phyloP scores from a whole-genome alignment of 2,888 invertebrate species.

The Ophonus ardosiacus region DNA sequence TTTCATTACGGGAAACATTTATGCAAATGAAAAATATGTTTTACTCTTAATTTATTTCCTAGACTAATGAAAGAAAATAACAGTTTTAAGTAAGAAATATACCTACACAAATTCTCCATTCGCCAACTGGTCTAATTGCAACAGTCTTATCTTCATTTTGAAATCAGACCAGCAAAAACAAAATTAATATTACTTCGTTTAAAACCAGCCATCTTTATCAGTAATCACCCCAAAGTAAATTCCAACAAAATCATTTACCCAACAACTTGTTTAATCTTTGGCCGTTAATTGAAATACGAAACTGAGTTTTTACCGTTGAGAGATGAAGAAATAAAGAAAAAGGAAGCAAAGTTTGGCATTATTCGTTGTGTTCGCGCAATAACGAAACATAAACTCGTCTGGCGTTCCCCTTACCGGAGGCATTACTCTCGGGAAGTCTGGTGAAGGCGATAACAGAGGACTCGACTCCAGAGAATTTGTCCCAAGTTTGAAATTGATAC shows the following conservation, averaged over 20 bases:
- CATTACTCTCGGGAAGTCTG: slow-evolving; percentile 1
- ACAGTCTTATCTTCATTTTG: background rate
- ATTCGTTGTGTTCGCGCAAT: slow-evolving; percentile 31
- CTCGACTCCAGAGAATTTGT: slow-evolving; percentile 14
- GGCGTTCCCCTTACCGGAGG: background rate
- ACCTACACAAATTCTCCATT: background rate
- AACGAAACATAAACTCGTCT: slow-evolving; percentile 46
- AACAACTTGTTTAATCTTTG: slow-evolving; percentile 16
- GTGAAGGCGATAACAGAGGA: slow-evolving; percentile 20
- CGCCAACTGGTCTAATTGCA: slow-evolving; percentile 1
- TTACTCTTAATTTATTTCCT: background rate
- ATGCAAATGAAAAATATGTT: background rate
- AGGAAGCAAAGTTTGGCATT: slow-evolving; percentile 30
- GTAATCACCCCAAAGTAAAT: slow-evolving; percentile 30
- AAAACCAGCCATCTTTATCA: slow-evolving; percentile 17
- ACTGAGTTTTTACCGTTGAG: slow-evolving; percentile 8
- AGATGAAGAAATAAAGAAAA: slow-evolving; percentile 17
- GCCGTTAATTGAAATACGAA: slow-evolving; percentile 45
- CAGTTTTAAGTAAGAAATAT: background rate
- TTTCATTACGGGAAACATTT: background rate
- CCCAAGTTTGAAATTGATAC: background rate
- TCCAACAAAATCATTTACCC: slow-evolving; percentile 33
- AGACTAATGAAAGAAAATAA: background rate
- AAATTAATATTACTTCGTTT: slow-evolving; percentile 23
- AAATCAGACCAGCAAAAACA: background rate